phyloP scores from a whole-genome alignment of 2,888 invertebrate genomes.

The Lymantria dispar region DNA sequence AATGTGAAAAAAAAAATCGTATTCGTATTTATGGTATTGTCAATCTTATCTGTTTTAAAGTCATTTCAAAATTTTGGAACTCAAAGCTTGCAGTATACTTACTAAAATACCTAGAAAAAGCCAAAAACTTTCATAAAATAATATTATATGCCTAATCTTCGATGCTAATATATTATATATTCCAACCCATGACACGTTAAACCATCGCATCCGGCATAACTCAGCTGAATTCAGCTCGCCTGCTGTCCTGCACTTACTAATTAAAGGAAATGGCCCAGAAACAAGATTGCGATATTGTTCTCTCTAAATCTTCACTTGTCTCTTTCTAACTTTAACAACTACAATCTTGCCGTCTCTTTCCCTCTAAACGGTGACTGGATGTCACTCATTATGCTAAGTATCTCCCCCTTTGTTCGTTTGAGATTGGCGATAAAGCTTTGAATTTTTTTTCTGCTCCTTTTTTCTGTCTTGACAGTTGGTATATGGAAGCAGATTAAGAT shows the following conservation, averaged over 20 bases:
- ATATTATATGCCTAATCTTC: background rate
- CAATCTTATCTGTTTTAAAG: no score
- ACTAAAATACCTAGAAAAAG: no score
- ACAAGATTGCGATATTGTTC: constrained; percentile 83
- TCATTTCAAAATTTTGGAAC: no score
- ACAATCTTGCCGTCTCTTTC: constrained; percentile 42
- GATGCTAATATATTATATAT: background rate
- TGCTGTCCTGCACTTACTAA: constrained; percentile 75
- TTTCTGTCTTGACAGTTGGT: constrained; percentile 77
- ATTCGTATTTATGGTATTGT: no score
- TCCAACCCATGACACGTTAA: constrained; percentile 31
- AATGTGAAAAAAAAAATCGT: no score
- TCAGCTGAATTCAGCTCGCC: constrained; percentile 60
- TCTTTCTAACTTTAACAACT: constrained; percentile 24
- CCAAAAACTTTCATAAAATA: no score
- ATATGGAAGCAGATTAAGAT: constrained; percentile 80
- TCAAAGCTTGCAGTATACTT: no score
- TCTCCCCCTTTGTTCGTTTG: constrained; percentile 70
- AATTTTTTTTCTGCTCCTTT: constrained; percentile 40
- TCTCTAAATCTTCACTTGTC: constrained; percentile 53
- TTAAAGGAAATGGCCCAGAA: constrained; percentile 83
- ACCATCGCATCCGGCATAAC: constrained; percentile 58
- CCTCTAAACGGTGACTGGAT: constrained; percentile 72
- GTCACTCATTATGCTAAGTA: constrained; percentile 83
- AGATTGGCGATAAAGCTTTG: constrained; percentile 61